Base-by-base conservation (phyloP, 2,888 invertebrate species). In the Corbicula japonica region DNA sequence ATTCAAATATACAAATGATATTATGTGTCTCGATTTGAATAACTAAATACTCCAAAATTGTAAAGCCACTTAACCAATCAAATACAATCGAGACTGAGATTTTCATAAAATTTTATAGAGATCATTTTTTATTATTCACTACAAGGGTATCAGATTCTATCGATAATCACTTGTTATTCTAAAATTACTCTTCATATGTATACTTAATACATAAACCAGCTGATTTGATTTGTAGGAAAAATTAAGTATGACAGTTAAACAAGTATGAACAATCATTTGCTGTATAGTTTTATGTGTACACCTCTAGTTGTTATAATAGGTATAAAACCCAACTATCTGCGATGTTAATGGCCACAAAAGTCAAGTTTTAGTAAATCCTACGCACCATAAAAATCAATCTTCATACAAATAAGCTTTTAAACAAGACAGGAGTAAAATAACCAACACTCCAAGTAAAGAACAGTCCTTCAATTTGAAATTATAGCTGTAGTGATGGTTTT, bases 341-440 rank as follows among this genome's bases (percentile, higher is more conserved):
- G 80, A 80, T 75, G 71, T 75, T 80, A 44, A 80, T 63, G 76
- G 75, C 75, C 80, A 80, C 80, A 72, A 80, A 80, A 72, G 71
- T 80, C 80, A 75, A 76, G 60, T 50, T 72, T 72, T 62, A 41
- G 52, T 72, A 72, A 72, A 72, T 62, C 71, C 71, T 26, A 23
- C 12, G 38, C 34, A 38, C 71, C 52, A 72, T 72, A 62, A 72
- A 71, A 72, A 72, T 72, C 71, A 72, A 72, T 72, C 71, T 52
- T 63, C 38, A 12, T 35, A 10, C 52, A 21, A 6, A 34, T 52
- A 52, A 32, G 69, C 46, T 15, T 69, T 58, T 58, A 69, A 69
- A 69, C 35, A 35, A 66, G 66, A 52, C 66, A 66, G 54, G 54
- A 21, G 48, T 38, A n/a, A 23, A 41, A 41, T 23, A 10, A 10